These are phyloP conservation scores for rat (Rattus norvegicus) DNA, from an alignment of 2,113 vertebrate genomes.

Conservation along the genomic window DNA sequence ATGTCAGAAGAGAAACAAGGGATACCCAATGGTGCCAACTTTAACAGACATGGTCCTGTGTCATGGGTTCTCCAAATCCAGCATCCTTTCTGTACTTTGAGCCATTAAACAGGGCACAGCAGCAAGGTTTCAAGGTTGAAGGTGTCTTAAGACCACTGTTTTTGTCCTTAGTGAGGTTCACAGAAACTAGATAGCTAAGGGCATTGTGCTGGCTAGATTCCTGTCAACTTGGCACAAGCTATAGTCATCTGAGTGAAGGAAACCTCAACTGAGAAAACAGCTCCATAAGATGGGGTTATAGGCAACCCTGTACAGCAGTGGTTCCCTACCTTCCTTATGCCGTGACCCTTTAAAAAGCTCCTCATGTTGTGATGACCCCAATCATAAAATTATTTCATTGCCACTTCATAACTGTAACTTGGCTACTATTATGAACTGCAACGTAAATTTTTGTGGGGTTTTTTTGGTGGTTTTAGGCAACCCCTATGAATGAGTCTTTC, in stretches of 20 bases:
- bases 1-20: too few species aligned
- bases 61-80: too few species aligned
- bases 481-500: background rate
- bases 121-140: background rate
- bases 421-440: background rate
- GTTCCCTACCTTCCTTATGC: background rate
- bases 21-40: too few species aligned
- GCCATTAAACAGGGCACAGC: too few species aligned
- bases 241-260: background rate
- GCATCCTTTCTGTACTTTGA: too few species aligned
- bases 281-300: background rate
- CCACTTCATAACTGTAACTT: background rate
- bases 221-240: background rate
- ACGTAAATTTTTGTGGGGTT: background rate
- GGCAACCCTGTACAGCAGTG: background rate
- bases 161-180: conserved; percentile 35
- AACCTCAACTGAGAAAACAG: background rate
- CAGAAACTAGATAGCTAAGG: background rate
- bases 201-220: background rate
- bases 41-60: too few species aligned
- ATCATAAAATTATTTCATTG: background rate
- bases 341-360: background rate
- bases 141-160: conserved; percentile 20
- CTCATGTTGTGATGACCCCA: background rate
- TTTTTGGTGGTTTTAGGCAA: background rate